Conservation (phyloP, 2,113 vertebrate genomes). For the Paralichthys olivaceus region DNA sequence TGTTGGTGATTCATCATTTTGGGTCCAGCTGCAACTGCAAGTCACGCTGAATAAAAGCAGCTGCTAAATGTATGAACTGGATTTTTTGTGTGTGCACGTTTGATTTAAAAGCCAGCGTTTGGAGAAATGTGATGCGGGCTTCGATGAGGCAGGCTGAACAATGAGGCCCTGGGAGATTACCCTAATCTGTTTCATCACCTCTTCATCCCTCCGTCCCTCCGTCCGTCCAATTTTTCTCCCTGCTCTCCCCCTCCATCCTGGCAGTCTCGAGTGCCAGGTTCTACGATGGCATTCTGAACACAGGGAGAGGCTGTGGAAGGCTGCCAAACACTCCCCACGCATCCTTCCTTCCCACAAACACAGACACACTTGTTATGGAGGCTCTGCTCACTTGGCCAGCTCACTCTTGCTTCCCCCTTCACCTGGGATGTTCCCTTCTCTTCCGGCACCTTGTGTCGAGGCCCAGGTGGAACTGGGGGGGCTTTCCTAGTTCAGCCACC, state of each 20-base stretch:
- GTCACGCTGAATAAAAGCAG: constrained; percentile 1
- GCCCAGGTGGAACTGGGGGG: constrained; percentile 11
- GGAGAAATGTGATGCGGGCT: constrained; percentile 1
- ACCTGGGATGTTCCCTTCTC: constrained; percentile 42
- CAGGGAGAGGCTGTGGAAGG: constrained; percentile 17
- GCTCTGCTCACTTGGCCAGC: constrained; percentile 8
- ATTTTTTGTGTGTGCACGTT: neutral
- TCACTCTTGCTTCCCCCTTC: constrained; percentile 17
- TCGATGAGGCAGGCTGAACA: constrained; percentile 8
- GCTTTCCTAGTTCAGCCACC: constrained; percentile 31
- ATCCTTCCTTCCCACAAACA: neutral
- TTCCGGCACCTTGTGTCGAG: neutral
- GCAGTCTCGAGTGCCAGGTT: constrained; percentile 43
- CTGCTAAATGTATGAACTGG: neutral
- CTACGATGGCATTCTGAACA: constrained; percentile 31
- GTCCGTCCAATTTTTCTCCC: neutral
- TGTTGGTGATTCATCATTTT: constrained; percentile 39
- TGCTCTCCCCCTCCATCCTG: constrained; percentile 13
- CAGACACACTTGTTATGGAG: constrained; percentile 1
- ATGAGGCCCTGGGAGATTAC: constrained; percentile 20
- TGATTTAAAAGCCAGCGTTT: constrained; percentile 7
- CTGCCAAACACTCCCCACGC: constrained; percentile 39
- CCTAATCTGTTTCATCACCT: constrained; percentile 54
- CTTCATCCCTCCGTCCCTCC: constrained; percentile 18
- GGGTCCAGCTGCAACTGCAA: neutral